Conservation (phyloP, 2,797 vertebrate genomes). For the Poecilia picta region DNA sequence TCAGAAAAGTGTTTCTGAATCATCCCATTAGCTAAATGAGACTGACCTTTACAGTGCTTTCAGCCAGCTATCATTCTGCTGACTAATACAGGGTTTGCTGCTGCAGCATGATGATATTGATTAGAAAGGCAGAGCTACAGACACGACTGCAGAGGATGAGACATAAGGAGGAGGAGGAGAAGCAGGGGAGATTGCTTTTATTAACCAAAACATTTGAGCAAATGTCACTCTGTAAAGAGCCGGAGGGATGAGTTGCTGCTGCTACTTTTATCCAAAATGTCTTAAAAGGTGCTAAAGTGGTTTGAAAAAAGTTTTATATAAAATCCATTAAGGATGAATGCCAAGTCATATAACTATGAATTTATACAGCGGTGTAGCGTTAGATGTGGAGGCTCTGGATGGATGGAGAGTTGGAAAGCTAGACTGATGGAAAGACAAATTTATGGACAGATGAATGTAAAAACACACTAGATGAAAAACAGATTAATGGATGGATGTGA, state of each 20-base stretch:
- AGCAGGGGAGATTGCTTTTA: slow-evolving; percentile 28
- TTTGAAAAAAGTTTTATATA: background rate
- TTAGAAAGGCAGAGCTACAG: slow-evolving; percentile 59
- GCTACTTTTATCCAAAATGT: slow-evolving; percentile 24
- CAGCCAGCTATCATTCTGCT: slow-evolving; percentile 64
- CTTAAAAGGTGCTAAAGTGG: slow-evolving; percentile 2
- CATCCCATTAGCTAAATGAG: slow-evolving; percentile 62
- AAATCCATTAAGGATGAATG: background rate
- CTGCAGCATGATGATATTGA: slow-evolving; percentile 69
- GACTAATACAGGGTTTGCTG: slow-evolving; percentile 66
- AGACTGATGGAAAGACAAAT: background rate
- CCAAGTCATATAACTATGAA: background rate
- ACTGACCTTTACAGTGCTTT: slow-evolving; percentile 66
- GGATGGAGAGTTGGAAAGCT: background rate
- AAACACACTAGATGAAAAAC: background rate
- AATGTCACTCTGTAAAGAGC: slow-evolving; percentile 41
- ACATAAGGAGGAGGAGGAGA: slow-evolving; percentile 23
- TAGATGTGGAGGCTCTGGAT: background rate
- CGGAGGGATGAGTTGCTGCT: slow-evolving; percentile 41
- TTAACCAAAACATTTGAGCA: slow-evolving; percentile 41
- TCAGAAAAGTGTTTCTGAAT: slow-evolving; percentile 52
- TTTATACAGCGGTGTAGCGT: background rate
- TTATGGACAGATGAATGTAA: background rate
- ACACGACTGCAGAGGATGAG: slow-evolving; percentile 27
- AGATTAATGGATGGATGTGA: background rate